phyloP scores from a whole-genome alignment of 2,888 invertebrate species.

The Dichetophora obliterata region DNA sequence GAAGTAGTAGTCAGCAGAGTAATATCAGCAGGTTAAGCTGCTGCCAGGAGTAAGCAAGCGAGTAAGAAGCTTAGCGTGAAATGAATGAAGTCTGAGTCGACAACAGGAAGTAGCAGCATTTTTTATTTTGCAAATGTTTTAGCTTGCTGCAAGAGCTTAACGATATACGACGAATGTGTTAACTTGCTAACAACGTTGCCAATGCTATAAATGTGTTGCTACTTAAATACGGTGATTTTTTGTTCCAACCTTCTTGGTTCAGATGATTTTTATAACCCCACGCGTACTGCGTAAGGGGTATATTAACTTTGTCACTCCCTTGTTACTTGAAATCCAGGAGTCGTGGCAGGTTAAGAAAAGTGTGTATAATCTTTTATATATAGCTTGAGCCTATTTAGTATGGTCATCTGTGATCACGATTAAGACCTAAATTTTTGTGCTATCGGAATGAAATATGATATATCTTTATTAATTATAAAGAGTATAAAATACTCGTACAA shows the following conservation, averaged over 20 bases:
- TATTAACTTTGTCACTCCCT: too few relatives aligned
- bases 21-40: background rate
- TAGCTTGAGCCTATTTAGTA: too few relatives aligned
- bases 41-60: background rate
- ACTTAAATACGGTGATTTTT: background rate
- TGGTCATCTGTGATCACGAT: too few relatives aligned
- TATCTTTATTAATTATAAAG: too few relatives aligned
- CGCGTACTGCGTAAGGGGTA: too few relatives aligned
- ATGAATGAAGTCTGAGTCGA: background rate
- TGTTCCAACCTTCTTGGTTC: background rate
- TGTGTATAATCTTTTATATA: too few relatives aligned
- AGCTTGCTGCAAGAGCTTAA: background rate
- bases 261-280: too few relatives aligned
- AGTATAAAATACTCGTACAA: too few relatives aligned
- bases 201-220: background rate
- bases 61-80: background rate
- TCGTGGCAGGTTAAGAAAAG: too few relatives aligned
- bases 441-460: too few relatives aligned
- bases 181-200: background rate
- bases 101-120: background rate
- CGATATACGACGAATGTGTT: background rate
- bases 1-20: background rate
- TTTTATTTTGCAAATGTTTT: background rate
- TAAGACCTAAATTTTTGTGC: too few relatives aligned
- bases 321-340: too few relatives aligned